Evolutionary conservation across 2,797 vertebrate genomes (phyloP).

Genomic region (Xerus rutilus): DNA sequence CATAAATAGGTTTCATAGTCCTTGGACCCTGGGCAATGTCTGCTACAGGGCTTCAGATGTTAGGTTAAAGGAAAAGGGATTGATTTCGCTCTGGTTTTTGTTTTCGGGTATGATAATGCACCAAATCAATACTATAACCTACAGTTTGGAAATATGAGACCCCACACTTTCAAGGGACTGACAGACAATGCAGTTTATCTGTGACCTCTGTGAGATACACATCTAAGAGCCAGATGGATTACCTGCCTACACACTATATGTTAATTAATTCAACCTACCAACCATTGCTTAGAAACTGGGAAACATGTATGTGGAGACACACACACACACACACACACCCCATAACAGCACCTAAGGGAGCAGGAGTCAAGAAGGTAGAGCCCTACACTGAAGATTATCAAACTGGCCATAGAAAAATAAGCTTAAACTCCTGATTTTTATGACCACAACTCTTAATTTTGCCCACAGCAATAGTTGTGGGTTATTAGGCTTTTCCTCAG

Average conservation of each 20-base stretch:
- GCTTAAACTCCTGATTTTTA: background rate
- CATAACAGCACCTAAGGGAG: background rate
- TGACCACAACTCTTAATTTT: background rate
- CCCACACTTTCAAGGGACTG: background rate
- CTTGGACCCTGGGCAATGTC: background rate
- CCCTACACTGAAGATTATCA: background rate
- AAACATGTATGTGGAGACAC: background rate
- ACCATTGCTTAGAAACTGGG: background rate
- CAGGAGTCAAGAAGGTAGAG: background rate
- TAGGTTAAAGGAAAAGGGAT: background rate
- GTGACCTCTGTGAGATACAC: background rate
- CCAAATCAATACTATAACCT: background rate
- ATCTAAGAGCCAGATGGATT: background rate
- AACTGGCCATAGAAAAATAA: background rate
- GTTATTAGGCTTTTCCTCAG: background rate
- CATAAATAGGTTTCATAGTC: background rate
- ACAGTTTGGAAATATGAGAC: background rate
- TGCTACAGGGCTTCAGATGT: background rate
- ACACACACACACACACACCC: background rate
- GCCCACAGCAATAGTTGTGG: background rate
- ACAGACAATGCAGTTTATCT: background rate
- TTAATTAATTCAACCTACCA: background rate
- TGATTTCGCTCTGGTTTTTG: constrained; percentile 49
- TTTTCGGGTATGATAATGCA: background rate
- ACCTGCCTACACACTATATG: background rate